Percentiles rank a stretch among this genome's conserved stretches.
Conservation (phyloP, 2,113 vertebrate species). For the Terrapene triunguis region DNA sequence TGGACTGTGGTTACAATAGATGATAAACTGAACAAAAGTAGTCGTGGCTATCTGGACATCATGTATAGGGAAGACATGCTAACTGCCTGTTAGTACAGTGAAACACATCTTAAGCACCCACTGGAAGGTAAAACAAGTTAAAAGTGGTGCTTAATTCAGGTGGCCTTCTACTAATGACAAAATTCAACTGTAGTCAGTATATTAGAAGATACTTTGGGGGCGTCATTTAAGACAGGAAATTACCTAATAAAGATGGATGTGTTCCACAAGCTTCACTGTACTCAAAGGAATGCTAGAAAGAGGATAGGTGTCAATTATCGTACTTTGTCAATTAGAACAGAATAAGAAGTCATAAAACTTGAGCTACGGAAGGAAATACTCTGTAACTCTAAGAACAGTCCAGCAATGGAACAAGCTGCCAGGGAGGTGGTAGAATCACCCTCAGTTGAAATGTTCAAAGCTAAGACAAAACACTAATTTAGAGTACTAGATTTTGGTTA, state of each 20-base stretch:
- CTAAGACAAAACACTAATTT: neutral
- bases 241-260: slow-evolving; percentile 55
- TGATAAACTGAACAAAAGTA: slow-evolving; percentile 22
- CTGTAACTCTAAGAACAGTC: neutral
- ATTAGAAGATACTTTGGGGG: neutral
- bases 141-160: neutral
- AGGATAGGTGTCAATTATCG: neutral
- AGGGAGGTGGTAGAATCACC: neutral
- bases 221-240: slow-evolving; percentile 47
- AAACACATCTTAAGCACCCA: slow-evolving; percentile 10
- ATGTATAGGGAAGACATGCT: slow-evolving; percentile 25
- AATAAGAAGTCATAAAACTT: neutral
- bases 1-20: neutral
- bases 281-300: neutral
- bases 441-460: neutral
- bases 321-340: neutral
- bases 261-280: neutral
- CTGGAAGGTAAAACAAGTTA: neutral
- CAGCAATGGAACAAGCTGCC: neutral
- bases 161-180: neutral
- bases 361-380: neutral
- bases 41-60: slow-evolving; percentile 18
- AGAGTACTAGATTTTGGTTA: neutral
- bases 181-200: neutral
- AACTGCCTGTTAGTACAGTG: neutral